Evolutionary conservation across 2,113 vertebrate genomes (phyloP).

Genomic region (Parotia lawesii): DNA sequence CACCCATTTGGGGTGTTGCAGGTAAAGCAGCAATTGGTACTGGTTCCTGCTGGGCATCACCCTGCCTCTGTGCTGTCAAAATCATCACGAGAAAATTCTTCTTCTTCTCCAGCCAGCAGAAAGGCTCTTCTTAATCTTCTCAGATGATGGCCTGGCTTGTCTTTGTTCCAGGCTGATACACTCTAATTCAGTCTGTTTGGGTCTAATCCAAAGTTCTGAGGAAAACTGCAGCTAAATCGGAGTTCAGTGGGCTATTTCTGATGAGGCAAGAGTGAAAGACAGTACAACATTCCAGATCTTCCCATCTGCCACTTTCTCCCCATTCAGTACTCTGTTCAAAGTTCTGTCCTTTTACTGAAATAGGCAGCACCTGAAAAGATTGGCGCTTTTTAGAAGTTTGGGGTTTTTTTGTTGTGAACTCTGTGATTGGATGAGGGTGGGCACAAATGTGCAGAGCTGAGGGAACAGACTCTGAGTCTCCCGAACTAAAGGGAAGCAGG

Average conservation of each 20-base stretch:
- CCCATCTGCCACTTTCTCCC: not conserved
- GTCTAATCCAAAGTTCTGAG: conserved; percentile 13
- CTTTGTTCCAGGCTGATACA: conserved; percentile 31
- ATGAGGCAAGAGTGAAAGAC: not conserved
- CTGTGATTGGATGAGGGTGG: not conserved
- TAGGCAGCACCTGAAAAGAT: not conserved
- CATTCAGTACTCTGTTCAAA: not conserved
- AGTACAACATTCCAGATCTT: not conserved
- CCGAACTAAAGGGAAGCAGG: not conserved
- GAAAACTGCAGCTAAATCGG: not conserved
- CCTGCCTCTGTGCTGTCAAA: not conserved
- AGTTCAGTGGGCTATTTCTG: not conserved
- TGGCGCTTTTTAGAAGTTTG: not conserved
- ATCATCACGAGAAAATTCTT: conserved; percentile 1
- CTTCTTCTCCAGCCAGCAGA: conserved; percentile 23
- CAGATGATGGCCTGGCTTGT: not conserved
- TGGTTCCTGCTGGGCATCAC: not conserved
- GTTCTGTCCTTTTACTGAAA: not conserved
- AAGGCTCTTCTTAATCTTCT: conserved; percentile 25
- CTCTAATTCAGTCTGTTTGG: conserved; percentile 14
- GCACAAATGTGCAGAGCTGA: not conserved
- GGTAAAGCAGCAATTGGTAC: not conserved
- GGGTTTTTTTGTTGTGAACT: not conserved
- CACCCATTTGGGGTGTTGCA: not conserved
- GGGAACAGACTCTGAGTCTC: not conserved